Conservation (phyloP, 2,797 vertebrate species). For the Margarornis squamiger region DNA sequence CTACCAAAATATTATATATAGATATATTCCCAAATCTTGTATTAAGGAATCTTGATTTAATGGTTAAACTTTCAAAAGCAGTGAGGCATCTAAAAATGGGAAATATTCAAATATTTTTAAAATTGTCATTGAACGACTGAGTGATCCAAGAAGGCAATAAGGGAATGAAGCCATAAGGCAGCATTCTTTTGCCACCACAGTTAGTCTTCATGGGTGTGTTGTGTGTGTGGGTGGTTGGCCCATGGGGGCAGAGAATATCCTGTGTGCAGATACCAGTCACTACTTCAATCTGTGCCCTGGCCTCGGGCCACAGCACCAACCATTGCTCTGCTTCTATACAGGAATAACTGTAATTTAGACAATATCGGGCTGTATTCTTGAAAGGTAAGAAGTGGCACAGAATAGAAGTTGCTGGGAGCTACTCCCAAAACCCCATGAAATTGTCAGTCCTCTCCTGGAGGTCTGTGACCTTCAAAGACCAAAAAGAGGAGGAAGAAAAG, state of each 20-base stretch:
- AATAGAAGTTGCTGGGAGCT: background rate
- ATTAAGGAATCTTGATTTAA: background rate
- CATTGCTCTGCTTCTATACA: background rate
- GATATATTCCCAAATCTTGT: background rate
- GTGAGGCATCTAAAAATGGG: background rate
- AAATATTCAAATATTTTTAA: background rate
- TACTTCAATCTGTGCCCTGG: background rate
- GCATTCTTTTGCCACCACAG: background rate
- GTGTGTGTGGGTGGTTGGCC: accelerated
- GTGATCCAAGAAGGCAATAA: background rate
- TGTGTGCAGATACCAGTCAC: background rate
- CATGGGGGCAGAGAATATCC: background rate
- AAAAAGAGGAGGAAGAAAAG: background rate
- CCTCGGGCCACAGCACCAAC: background rate
- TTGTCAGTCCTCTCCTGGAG: background rate
- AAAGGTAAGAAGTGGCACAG: background rate
- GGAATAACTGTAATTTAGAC: background rate
- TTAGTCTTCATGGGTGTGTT: background rate
- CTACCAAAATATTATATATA: background rate
- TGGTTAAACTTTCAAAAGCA: background rate
- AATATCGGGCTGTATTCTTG: background rate
- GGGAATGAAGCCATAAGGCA: background rate
- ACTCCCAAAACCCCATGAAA: background rate
- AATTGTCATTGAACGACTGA: background rate
- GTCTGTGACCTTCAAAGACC: background rate